Percentiles rank a stretch among this genome's conserved stretches.
phyloP scores from a whole-genome alignment of 2,797 vertebrate species.

The Platalea minor region DNA sequence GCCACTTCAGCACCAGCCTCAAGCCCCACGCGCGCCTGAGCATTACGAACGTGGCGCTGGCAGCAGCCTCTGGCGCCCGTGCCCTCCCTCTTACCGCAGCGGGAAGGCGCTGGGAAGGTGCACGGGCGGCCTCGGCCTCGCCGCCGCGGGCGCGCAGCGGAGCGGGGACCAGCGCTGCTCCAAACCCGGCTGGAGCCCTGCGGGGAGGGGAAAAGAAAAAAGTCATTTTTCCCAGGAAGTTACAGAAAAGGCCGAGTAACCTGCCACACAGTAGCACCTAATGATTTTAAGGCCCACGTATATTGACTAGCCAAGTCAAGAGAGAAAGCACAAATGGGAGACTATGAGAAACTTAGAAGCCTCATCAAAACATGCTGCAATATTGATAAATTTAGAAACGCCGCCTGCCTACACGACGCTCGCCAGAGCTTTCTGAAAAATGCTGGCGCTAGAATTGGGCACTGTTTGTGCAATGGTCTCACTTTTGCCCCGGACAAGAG shows the following conservation, averaged over 20 bases:
- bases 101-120: too few species aligned
- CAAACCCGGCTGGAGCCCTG: not conserved
- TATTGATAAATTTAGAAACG: not conserved
- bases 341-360: not conserved
- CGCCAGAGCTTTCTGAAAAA: not conserved
- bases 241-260: not conserved
- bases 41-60: not conserved
- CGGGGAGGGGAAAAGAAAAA: not conserved
- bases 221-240: not conserved
- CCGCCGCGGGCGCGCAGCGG: not conserved
- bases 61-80: not conserved
- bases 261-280: not conserved
- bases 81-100: not conserved
- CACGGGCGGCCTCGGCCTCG: rapidly evolving
- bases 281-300: not conserved
- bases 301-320: not conserved
- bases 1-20: not conserved
- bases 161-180: not conserved
- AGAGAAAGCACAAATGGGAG: not conserved
- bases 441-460: not conserved
- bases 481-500: not conserved
- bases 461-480: not conserved
- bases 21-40: not conserved
- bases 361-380: not conserved
- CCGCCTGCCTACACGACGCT: not conserved